Percentiles rank a stretch among this genome's conserved stretches.
These are phyloP conservation scores for Poecilia velifera DNA, from an alignment of 2,797 vertebrate species.

Conservation along the genomic window DNA sequence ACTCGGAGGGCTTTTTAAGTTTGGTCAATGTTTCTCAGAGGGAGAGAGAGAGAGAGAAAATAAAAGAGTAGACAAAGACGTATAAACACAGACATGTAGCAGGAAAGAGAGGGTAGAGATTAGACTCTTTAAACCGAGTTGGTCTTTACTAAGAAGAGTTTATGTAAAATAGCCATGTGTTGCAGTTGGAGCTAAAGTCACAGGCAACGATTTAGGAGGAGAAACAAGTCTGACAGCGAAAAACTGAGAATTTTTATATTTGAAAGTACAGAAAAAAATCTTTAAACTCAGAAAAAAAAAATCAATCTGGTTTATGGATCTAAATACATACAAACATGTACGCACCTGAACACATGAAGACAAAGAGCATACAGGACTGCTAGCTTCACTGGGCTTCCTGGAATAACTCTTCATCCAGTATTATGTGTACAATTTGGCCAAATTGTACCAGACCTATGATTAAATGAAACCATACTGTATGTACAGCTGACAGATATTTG, in stretches of 20 bases:
- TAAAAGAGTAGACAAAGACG: slow-evolving; percentile 25
- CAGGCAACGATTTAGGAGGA: slow-evolving; percentile 53
- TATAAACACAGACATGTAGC: neutral
- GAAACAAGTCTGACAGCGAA: slow-evolving; percentile 60
- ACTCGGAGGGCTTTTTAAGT: slow-evolving; percentile 69
- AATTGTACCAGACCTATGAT: neutral
- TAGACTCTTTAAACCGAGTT: slow-evolving; percentile 30
- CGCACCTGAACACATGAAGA: too few species aligned
- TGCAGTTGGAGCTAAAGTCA: slow-evolving; percentile 38
- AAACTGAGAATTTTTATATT: slow-evolving; percentile 56
- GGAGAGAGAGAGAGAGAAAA: neutral
- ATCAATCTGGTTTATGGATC: slow-evolving; percentile 27
- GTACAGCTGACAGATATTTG: neutral
- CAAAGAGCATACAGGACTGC: neutral
- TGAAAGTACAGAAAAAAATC: slow-evolving; percentile 66
- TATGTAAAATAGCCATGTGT: slow-evolving; percentile 43
- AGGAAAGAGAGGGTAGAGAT: neutral
- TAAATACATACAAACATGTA: slow-evolving; percentile 10
- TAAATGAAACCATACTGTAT: neutral
- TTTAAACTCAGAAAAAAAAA: slow-evolving; percentile 56
- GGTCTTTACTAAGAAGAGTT: slow-evolving; percentile 53
- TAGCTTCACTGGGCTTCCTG: neutral
- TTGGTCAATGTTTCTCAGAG: slow-evolving; percentile 72
- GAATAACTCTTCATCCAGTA: neutral
- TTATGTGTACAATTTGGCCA: neutral